phyloP scores from a whole-genome alignment of 2,113 vertebrate species.

The Trematomus loennbergii region DNA sequence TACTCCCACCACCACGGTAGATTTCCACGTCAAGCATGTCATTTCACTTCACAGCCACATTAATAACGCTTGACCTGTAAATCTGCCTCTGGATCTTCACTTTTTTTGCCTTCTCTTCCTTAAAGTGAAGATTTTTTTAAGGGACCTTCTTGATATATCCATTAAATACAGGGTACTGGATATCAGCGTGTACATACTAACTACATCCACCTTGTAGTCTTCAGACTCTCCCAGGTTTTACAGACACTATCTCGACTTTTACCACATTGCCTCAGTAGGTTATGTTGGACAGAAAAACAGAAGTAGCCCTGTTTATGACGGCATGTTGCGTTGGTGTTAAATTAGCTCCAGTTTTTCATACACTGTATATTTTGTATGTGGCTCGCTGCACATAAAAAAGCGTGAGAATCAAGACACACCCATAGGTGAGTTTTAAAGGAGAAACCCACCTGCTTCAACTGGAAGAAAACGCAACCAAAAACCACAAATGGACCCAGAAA shows the following conservation, averaged over 20 bases:
- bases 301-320: slow-evolving; percentile 51
- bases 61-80: slow-evolving; percentile 60
- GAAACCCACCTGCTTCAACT: slow-evolving; percentile 41
- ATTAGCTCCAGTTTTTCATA: slow-evolving; percentile 52
- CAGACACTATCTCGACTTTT: slow-evolving; percentile 39
- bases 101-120: slow-evolving; percentile 63
- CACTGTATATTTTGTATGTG: slow-evolving; percentile 77
- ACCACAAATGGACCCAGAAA: slow-evolving; percentile 40
- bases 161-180: slow-evolving; percentile 74
- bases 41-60: slow-evolving; percentile 43
- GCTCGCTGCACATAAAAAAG: slow-evolving; percentile 59
- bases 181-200: slow-evolving; percentile 63
- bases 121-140: slow-evolving; percentile 60
- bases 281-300: slow-evolving; percentile 36
- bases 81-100: slow-evolving; percentile 65
- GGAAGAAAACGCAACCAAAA: slow-evolving; percentile 7
- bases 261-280: slow-evolving; percentile 67
- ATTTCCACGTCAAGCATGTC: slow-evolving; percentile 60
- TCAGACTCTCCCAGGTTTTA: slow-evolving; percentile 34
- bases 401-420: slow-evolving; percentile 28
- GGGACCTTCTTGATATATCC: slow-evolving; percentile 65
- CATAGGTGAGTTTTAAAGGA: slow-evolving; percentile 48
- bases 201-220: slow-evolving; percentile 29
- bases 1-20: slow-evolving; percentile 37
- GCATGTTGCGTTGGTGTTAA: slow-evolving; percentile 59